Evolutionary conservation across 2,113 vertebrate genomes (phyloP), one percentile per base, ranked within the genome.

Genomic region (Hiodon alosoides): DNA sequence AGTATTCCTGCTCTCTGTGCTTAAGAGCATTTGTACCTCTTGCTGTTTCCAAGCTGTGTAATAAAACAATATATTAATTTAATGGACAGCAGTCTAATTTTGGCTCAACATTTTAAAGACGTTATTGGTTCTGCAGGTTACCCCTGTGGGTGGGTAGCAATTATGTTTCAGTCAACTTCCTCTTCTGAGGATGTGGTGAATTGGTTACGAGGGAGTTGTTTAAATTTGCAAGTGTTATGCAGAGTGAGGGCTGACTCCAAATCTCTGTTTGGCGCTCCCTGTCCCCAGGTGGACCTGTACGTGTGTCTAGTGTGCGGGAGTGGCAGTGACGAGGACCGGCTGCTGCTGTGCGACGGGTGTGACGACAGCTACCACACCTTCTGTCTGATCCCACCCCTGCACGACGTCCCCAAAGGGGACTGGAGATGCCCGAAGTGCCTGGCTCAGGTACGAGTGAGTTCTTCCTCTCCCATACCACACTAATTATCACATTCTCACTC

Each of bases 321-420:
- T 31, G 97, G 96, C 13, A 96, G 81, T 0, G 94, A 95, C 1
- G 97, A 99, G 84, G 96, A 98, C 80, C 88, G 95, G 0, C 91
- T 99, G 10, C 91, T 99, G 67, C 68, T 99, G 78, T 99, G 97
- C 75, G 97, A 99, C 0, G 97, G 97, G 74, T 99, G 97, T 81
- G 97, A 99, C 51, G 97, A 99, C 84, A 99, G 97, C 80, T 99
- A 99, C 84, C 97, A 99, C 81, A 99, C 94, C 53, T 99, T 97
- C 75, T 99, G 97, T 83, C 87, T 99, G 77, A 93, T 98, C 77
- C 97, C 97, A 14, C 96, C 97, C 0, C 95, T 99, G 69, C 95
- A 94, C 0, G 96, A 98, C 50, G 96, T 99, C 66, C 97, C 97
- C 75, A 98, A 96, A 83, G 97, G 97, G 3, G 97, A 99, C 86